Evolutionary conservation across 2,888 invertebrate species (phyloP).

Genomic region (Nemoura dubitans): DNA sequence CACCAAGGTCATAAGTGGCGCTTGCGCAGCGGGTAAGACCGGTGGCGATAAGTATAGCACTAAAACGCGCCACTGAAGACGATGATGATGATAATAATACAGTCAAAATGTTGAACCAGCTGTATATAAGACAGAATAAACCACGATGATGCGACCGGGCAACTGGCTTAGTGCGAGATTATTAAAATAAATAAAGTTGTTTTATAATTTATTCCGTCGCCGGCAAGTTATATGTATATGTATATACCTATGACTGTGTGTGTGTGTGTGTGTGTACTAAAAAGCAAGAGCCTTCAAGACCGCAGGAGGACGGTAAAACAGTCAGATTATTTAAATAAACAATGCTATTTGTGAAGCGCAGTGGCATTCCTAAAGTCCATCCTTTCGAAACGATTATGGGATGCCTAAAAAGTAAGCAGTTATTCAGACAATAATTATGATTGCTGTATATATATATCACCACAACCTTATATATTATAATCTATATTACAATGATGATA

Average conservation of each 20-base stretch:
- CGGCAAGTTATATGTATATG: not conserved
- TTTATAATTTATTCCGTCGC: not conserved
- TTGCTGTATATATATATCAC: not conserved
- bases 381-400: no score
- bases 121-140: not conserved
- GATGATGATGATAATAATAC: not conserved
- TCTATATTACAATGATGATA: not conserved
- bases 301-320: not conserved
- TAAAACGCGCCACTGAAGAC: no score
- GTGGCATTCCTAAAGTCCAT: no score
- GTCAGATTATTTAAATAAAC: not conserved
- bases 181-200: conserved; percentile 12
- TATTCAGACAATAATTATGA: not conserved
- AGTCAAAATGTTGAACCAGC: not conserved
- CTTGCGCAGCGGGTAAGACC: no score
- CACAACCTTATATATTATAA: not conserved
- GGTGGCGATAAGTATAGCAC: not conserved
- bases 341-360: not conserved
- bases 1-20: no score
- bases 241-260: no score
- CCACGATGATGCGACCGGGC: not conserved
- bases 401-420: not conserved
- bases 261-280: no score
- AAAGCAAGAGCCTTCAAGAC: not conserved
- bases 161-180: not conserved